Evolutionary conservation across 1,140 invertebrate species (phyloP).

Genomic region (Macrotrachela quadricornifera): DNA sequence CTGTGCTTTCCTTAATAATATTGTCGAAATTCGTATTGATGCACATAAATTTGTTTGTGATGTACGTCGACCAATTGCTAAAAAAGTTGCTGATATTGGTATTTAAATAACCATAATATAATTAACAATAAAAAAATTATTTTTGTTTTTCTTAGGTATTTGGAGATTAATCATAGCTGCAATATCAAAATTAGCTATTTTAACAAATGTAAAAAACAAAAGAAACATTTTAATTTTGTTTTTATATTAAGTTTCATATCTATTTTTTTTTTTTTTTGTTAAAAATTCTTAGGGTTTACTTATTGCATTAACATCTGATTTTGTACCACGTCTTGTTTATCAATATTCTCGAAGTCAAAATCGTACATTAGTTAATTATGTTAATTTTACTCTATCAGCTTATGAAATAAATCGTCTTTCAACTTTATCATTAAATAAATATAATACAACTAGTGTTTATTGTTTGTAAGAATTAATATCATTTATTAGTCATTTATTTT

Average conservation of each 20-base stretch:
- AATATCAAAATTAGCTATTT: slow-evolving; percentile 7
- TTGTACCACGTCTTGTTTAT: slow-evolving; percentile 9
- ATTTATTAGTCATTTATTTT: too few species aligned
- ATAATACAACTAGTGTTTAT: too few species aligned
- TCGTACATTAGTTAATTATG: neutral
- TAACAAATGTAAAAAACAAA: slow-evolving; percentile 5
- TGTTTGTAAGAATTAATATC: too few species aligned
- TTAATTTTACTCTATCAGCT: slow-evolving; percentile 6
- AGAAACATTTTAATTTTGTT: too few species aligned
- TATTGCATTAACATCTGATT: slow-evolving; percentile 10
- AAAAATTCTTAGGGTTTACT: slow-evolving; percentile 10
- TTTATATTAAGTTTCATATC: neutral
- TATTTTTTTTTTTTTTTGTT: neutral
- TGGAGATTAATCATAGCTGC: slow-evolving; percentile 4
- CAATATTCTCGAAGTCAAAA: neutral
- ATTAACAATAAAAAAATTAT: neutral
- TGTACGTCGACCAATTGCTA: slow-evolving; percentile 58
- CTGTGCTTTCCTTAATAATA: slow-evolving; percentile 58
- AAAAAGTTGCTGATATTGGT: slow-evolving; percentile 70
- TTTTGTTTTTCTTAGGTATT: neutral
- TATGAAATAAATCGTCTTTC: too few species aligned
- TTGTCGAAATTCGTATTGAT: slow-evolving; percentile 57
- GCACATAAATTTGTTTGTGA: slow-evolving; percentile 57
- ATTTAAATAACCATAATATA: too few species aligned
- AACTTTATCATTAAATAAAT: too few species aligned